Evolutionary conservation across 1,140 invertebrate species (phyloP), one percentile per base, ranked within the genome.

Genomic region (Lucilia sericata): DNA sequence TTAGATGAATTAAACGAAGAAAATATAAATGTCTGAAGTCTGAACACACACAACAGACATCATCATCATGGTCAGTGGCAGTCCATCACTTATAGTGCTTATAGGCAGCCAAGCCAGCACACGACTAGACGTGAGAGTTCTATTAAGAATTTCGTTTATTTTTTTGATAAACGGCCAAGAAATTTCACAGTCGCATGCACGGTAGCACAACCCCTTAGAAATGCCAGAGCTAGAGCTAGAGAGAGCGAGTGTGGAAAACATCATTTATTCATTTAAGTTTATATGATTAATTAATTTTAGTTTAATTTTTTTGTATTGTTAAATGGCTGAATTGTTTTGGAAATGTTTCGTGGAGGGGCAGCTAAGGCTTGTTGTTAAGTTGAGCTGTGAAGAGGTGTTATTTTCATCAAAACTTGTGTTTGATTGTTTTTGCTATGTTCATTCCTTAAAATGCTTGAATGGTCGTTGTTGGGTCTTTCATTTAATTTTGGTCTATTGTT

Each of bases 1-100:
- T 74, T 74, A 83, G 60, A 65, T 83, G 14, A 36, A 13, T 83
- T 74, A 80, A 80, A 80, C 42, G 30, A 49, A 80, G 36, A 47
- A 70, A 21, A 70, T 21, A 70, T 14, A 60, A 60, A 60, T n/a
- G 14, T n/a, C 42, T 42, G 42, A 8, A 7, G 42, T 42, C 42
- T 55, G 4, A 70, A 70, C 25, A 30, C 25, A 30, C n/a, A n/a
- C n/a, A 30, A 30, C 25, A 30, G 25, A 30, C 19, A 70, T 10
- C 65, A 70, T 70, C 17, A n/a, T 70, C 65, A 70, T 21, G 10
- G 65, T 19, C 65, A 70, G 65, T 70, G n/a, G n/a, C 65, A 70
- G 65, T 70, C 65, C n/a, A 60, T 60, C 55, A 60, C 55, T n/a
- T 60, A 70, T 9, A 70, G 25, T 30, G 25, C 25, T 30, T 30